Base-by-base conservation (phyloP, 2,888 invertebrate species). In the Eupithecia subumbrata region DNA sequence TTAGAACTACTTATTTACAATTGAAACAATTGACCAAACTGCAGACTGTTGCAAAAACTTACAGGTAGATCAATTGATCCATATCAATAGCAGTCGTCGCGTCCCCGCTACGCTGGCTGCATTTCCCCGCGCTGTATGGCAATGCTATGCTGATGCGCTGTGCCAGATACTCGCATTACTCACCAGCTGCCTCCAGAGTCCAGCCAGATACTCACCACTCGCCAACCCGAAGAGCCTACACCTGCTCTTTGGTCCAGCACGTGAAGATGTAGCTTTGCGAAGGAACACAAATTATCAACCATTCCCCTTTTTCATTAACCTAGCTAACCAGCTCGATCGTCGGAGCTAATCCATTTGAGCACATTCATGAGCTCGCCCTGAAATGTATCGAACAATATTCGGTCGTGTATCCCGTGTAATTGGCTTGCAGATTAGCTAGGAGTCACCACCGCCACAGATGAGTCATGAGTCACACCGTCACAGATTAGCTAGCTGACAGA, bases 351-450 rank as follows among this genome's bases (percentile, higher is more conserved):
- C 74, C 48, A 71, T 60, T 60, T 5, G 25, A 25, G 73, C 71
- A 45, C 76, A 76, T 69, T 71, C 69, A 60, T 74, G 30, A 64
- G 18, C 18, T 71, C 40, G 25, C 56, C 56, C 71, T 56, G 74
- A 74, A 74, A 74, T 87, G 88, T 88, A 89, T 88, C 86, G 88
- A 88, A 90, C 92, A 90, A 90, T 91, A 92, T 91, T 91, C 88
- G 91, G 90, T 88, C 88, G 87, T 92, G 91, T 92, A 90, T 91
- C 88, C 89, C 84, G 86, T 85, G 90, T 92, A 92, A 93, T 93
- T 92, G 92, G 89, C 88, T 89, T 87, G 89, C 88, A 91, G 91
- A 78, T 69, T 72, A 76, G 72, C 45, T 66, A 74, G 45, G 60
- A 76, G 76, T 76, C 52, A 43, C 71, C 25, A 5, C 22, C 25